A percentile compares a stretch with the other conserved stretches of the same genome.
These are phyloP conservation scores for Pocota personata DNA, from an alignment of 2,888 invertebrate genomes.

Conservation along the genomic window DNA sequence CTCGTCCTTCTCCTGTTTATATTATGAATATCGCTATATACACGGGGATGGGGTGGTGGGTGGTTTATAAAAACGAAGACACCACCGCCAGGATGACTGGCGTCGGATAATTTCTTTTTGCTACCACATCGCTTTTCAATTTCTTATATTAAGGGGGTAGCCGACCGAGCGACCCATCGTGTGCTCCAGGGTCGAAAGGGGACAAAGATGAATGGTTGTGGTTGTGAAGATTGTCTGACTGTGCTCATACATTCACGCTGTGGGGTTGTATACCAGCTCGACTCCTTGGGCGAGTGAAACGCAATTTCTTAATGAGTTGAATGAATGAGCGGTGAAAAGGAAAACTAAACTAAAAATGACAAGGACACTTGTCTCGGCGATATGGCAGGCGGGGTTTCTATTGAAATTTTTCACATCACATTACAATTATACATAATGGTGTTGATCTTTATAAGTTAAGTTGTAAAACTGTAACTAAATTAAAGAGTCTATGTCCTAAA, in stretches of 20 bases:
- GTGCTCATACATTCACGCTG: background rate
- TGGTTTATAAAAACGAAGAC: conserved; percentile 34
- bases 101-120: conserved; percentile 65
- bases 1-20: background rate
- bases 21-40: conserved; percentile 14
- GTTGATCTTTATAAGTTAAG: background rate
- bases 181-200: conserved; percentile 25
- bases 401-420: background rate
- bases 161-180: conserved; percentile 2
- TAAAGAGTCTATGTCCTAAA: background rate
- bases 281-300: conserved; percentile 1
- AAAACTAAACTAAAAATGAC: background rate
- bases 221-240: conserved; percentile 35
- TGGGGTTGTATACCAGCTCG: conserved; percentile 14
- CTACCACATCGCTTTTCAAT: conserved; percentile 66
- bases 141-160: conserved; percentile 39
- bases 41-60: background rate
- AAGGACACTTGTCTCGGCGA: conserved; percentile 19
- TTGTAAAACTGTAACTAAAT: background rate
- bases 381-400: background rate
- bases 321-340: conserved; percentile 34
- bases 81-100: conserved; percentile 70
- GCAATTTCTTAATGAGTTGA: conserved; percentile 66
- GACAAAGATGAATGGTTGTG: conserved; percentile 60
- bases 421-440: background rate